Evolutionary conservation across 2,888 invertebrate genomes (phyloP), one percentile per base, ranked within the genome.

Genomic region (Dolichopus griseipennis): DNA sequence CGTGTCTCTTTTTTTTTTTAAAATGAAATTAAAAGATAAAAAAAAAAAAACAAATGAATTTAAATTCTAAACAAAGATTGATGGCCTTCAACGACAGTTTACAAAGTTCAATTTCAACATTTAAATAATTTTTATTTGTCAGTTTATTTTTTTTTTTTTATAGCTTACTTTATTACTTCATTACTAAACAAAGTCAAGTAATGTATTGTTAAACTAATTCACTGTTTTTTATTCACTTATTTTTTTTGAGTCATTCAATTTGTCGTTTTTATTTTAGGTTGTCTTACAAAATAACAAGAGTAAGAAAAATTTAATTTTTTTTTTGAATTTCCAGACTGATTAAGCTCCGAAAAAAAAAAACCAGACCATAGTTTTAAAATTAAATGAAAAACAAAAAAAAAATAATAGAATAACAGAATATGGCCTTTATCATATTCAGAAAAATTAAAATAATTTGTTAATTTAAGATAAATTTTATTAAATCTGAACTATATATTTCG

Each of bases 1-100:
- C 52, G 52, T 52, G 52, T 18, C 52, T 52, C 15, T 52, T 43
- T 15, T 10, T 10, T 10, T 43, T 43, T 10, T 12, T 18, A 52
- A 52, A 37, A 37, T 12, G 12, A 37, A 10, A 37, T 10, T 37
- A 7, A 37, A 37, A 37, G 8, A 37, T 7, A 37, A 37, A 37
- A 37, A 37, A 37, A 8, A 10, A 37, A 1, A 37, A 37, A 8
- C 8, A 37, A 37, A 52, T 52, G 18, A 52, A 52, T 52, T 5
- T 37, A 27, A 41, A 41, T 52, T 52, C 52, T 52, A 52, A 52
- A 52, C 52, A 52, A 18, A 52, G 52, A 52, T 52, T 52, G 52
- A 52, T 52, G 52, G 52, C 52, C 52, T 52, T 52, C 52, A 52
- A 18, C 52, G 52, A 9, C 15, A 52, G 52, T 52, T 52, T 52